Base-by-base conservation (phyloP, 2,888 invertebrate species). In the Limnephilus rhombicus region DNA sequence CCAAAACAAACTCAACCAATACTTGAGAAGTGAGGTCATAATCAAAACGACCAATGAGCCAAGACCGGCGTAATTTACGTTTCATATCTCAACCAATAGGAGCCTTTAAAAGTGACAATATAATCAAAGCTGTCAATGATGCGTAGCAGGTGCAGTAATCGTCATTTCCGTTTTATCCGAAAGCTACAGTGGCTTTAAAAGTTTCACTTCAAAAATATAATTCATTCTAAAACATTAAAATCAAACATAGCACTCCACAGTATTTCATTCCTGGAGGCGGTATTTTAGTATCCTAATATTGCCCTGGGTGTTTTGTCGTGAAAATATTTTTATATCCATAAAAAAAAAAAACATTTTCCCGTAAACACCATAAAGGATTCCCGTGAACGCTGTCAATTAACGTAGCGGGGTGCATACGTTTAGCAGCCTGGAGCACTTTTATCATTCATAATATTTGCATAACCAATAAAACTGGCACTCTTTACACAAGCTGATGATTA, bases 381-480 rank as follows among this genome's bases (percentile, higher is more conserved):
- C 85, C 81, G 83, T 90, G 89, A 93, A 92, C 92, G 90, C 81
- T 92, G 93, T 93, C 93, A 93, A 93, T 93, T 93, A 93, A 93
- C 90, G 91, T 92, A 92, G 91, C 87, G 90, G 93, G 93, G 92
- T 92, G 93, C 92, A 92, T 92, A 93, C 92, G 92, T 92, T 93
- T 92, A 93, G 88, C 93, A 92, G 90, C 89, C 91, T 29, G 80
- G 81, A 87, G 81, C 90, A 90, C 96, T 94, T 96, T 96, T 96
- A 96, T 96, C 96, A 96, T 96, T 96, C 96, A 96, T 96, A 96
- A 96, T 95, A 96, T 96, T 96, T 96, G 96, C 96, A 96, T 96
- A 96, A 95, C 95, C 95, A 95, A 93, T 93, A 92, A 93, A 93
- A 93, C 87, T 91, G 68, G 53, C 45, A 93, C 92, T 93, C 85